Percentiles rank a stretch among this genome's conserved stretches.
Conservation (phyloP, 2,888 invertebrate species). For the Napeogenes inachia region DNA sequence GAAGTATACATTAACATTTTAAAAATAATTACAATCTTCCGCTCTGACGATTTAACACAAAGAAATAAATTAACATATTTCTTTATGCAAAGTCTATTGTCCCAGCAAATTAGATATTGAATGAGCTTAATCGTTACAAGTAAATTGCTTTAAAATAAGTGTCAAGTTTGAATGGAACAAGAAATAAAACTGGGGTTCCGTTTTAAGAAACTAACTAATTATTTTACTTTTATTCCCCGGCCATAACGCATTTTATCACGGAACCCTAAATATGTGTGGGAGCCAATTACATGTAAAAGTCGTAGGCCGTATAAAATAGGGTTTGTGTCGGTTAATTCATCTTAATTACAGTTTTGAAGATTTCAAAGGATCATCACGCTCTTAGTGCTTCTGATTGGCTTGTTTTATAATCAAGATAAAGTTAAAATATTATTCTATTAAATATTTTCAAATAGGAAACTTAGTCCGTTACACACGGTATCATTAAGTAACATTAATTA, state of each 20-base stretch:
- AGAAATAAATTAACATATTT: conserved; percentile 72
- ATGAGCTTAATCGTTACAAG: conserved; percentile 58
- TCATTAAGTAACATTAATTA: too few relatives aligned
- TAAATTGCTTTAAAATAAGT: conserved; percentile 65
- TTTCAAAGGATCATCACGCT: conserved; percentile 37
- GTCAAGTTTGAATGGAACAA: conserved; percentile 45
- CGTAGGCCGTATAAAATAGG: conserved; percentile 30
- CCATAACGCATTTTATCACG: neutral
- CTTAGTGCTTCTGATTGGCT: neutral
- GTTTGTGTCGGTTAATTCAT: conserved; percentile 58
- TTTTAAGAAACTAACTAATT: too few relatives aligned
- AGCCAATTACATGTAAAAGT: conserved; percentile 46
- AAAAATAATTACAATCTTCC: conserved; percentile 74
- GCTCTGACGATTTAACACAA: conserved; percentile 66
- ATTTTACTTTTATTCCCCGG: neutral
- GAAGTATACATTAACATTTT: conserved; percentile 49
- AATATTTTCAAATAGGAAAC: too few relatives aligned
- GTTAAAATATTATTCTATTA: too few relatives aligned
- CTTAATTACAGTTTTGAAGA: conserved; percentile 61
- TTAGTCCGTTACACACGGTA: too few relatives aligned
- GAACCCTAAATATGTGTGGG: conserved; percentile 41
- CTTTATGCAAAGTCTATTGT: conserved; percentile 70
- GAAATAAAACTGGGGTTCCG: conserved; percentile 6
- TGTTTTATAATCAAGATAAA: neutral
- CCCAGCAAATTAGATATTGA: conserved; percentile 67